A percentile compares a stretch with the other conserved stretches of the same genome.
phyloP scores from a whole-genome alignment of 2,797 vertebrate genomes.

The Catamblyrhynchus diadema region DNA sequence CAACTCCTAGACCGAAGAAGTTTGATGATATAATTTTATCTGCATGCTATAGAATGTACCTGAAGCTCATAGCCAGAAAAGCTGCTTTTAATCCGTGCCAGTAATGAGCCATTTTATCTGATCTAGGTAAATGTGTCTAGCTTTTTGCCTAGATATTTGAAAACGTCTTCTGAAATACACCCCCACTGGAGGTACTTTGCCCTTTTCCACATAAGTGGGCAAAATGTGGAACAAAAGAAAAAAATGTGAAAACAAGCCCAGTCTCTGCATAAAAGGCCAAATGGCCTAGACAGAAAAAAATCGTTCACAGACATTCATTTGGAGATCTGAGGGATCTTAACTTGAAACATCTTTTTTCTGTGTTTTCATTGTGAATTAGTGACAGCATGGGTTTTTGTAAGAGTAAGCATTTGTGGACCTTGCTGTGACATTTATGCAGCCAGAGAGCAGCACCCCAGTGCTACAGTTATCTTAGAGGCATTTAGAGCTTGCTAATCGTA shows the following conservation, averaged over 20 bases:
- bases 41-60: not conserved
- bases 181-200: not conserved
- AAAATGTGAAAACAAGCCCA: not conserved
- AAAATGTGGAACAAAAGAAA: not conserved
- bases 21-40: not conserved
- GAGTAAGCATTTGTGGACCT: not conserved
- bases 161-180: not conserved
- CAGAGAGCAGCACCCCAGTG: not conserved
- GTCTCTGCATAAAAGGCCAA: not conserved
- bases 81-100: not conserved
- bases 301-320: not conserved
- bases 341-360: conserved; percentile 18
- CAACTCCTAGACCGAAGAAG: not conserved
- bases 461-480: not conserved
- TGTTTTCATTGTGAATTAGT: conserved; percentile 5
- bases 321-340: conserved; percentile 35
- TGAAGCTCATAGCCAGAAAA: not conserved
- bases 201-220: not conserved
- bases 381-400: not conserved
- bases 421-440: not conserved
- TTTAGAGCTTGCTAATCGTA: not conserved
- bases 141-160: not conserved
- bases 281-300: conserved; percentile 12
- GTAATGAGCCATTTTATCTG: not conserved
- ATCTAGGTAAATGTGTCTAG: not conserved